Base-by-base conservation (phyloP, 2,113 vertebrate species). In the Alethe diademata region DNA sequence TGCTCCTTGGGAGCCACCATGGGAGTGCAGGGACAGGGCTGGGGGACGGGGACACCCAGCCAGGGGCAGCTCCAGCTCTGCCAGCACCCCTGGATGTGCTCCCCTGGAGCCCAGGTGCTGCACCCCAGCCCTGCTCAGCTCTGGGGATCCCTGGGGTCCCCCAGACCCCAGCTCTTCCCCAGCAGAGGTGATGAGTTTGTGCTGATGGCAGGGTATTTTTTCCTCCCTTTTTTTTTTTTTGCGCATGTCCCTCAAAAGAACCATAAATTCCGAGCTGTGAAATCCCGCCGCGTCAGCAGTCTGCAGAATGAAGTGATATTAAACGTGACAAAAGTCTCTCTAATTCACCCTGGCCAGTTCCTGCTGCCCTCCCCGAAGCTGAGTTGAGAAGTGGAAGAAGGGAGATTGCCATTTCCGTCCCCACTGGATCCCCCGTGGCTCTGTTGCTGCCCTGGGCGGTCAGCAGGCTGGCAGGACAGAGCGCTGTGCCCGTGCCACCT, bases 251-350 rank as follows among this genome's bases (percentile, higher is more conserved):
- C 98, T 98, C 97, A 97, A 98, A 98, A 98, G 98, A 98, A 97
- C 98, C 98, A 98, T 98, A 98, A 98, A 99, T 98, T 98, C 97
- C 67, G 56, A 96, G 97, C 96, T 90, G 97, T 96, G 97, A 95
- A 97, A 97, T 98, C 97, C 97, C n/a, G 98, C 98, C 98, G 97
- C 64, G 96, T 99, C 98, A 99, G 98, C 98, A 98, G 97, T 97
- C 98, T 98, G 97, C 86, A 86, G 96, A 98, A 98, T 98, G 98
- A 98, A 98, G 98, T 98, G 98, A 98, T 98, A 98, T 98, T 98
- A 99, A 98, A 98, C 60, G 93, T 96, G 97, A 98, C 98, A 97
- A 97, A 98, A 98, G 97, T 98, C 98, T 98, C 97, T 98, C 98
- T 98, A 97, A 98, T 98, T 98, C 97, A 96, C 98, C 97, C 98